Evolutionary conservation across 2,113 vertebrate genomes (phyloP), one percentile per base, ranked within the genome.

Genomic region (Paramormyrops kingsleyae): DNA sequence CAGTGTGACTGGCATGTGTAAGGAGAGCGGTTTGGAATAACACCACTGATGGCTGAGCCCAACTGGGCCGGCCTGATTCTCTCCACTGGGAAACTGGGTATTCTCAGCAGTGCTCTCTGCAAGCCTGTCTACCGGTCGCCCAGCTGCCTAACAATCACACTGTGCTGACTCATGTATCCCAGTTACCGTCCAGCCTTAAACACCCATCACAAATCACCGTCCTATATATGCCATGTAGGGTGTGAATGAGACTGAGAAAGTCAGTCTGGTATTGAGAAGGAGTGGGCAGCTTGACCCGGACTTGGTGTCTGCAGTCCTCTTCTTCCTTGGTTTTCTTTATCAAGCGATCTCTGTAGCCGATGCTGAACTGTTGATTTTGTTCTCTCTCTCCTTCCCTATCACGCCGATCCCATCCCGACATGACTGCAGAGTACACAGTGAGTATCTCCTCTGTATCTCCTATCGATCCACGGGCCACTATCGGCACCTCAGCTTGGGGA

Each of bases 351-450:
- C 87, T 88, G 90, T 70, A 77, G 49, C 53, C 17, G 8, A 56
- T 24, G 13, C 77, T 62, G 70, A 83, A 56, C 39, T 52, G 87
- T 35, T 56, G 42, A 91, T 44, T 93, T 62, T 91, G 89, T 39
- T 94, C 90, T 92, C 89, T 93, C 88, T 91, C 91, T 91, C 93
- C 93, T 89, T 92, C 92, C 93, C 87, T 89, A 91, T 89, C 70
- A 27, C 84, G 52, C 42, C 21, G 87, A 83, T 70, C 77, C 92
- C 92, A 90, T 92, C 93, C 90, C 92, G 93, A 89, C 92, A 13
- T 47, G 42, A 21, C 92, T 83, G 1, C 88, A 99, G 98, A 99
- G 96, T 99, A 99, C 91, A 99, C 98, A 88, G 98, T 99, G 95
- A 99, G 98, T 98, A 93, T 87, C 92, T 89, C 90, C 5, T 47